Percentiles rank a stretch among this genome's conserved stretches.
Evolutionary conservation across 2,113 vertebrate species (phyloP).

Genomic region (Saccopteryx leptura): DNA sequence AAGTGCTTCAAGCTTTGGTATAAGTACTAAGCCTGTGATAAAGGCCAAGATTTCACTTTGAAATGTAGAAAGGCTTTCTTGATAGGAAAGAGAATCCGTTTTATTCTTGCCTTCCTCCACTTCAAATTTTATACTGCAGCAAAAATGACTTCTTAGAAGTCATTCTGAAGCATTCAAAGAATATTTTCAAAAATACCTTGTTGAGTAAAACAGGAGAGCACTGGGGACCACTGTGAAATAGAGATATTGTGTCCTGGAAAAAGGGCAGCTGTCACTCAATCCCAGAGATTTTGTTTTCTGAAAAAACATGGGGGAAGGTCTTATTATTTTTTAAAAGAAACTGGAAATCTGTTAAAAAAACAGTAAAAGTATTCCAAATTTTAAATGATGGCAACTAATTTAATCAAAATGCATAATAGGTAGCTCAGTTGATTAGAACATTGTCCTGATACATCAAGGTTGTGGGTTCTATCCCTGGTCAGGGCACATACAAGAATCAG

Average conservation of each 20-base stretch:
- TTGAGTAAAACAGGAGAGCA: neutral
- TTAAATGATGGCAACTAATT: neutral
- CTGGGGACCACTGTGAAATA: neutral
- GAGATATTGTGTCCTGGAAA: neutral
- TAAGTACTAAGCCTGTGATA: neutral
- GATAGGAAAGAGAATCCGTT: neutral
- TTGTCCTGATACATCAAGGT: too few species aligned
- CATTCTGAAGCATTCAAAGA: neutral
- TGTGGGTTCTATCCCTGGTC: too few species aligned
- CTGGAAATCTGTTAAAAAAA: neutral
- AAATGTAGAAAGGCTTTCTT: conserved; percentile 5
- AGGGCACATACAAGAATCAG: too few species aligned
- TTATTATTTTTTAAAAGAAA: neutral
- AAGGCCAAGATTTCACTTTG: conserved; percentile 60
- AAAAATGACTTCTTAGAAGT: neutral
- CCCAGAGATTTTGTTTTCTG: neutral
- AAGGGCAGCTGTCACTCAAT: neutral
- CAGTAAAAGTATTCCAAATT: neutral
- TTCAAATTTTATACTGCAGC: neutral
- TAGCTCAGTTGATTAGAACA: too few species aligned
- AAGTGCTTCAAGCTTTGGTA: neutral
- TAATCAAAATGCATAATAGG: neutral
- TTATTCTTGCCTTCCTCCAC: neutral
- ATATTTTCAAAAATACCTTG: neutral
- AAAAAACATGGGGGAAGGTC: neutral